These are phyloP conservation scores for Poicephalus meyeri DNA, from an alignment of 2,113 vertebrate species.

Conservation along the genomic window DNA sequence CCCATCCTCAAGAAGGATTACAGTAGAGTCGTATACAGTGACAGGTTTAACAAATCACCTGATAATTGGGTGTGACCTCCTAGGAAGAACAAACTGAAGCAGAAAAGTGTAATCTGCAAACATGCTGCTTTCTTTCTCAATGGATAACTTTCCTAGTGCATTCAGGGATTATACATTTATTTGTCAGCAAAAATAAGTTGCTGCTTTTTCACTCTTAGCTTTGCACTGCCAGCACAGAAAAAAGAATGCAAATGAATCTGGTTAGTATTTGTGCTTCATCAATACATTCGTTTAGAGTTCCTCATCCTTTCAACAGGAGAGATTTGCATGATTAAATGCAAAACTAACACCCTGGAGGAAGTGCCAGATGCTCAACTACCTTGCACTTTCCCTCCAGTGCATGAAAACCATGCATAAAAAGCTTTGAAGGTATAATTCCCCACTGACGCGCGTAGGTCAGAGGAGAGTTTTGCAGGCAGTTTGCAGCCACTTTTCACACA, in stretches of 20 bases:
- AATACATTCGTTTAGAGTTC: not conserved
- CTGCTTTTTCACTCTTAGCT: not conserved
- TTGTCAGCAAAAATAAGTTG: not conserved
- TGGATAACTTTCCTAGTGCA: not conserved
- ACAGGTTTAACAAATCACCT: constrained; percentile 45
- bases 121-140: not conserved
- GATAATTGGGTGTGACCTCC: constrained; percentile 4
- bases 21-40: constrained; percentile 8
- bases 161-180: not conserved
- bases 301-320: not conserved
- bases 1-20: not conserved
- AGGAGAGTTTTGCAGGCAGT: constrained; percentile 1
- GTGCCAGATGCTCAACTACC: not conserved
- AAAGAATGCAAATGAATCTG: not conserved
- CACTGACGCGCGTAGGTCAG: not conserved
- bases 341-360: not conserved
- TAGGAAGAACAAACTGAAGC: constrained; percentile 2
- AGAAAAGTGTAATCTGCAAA: constrained; percentile 19
- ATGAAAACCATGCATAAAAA: not conserved
- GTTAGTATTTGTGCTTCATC: not conserved
- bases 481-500: constrained; percentile 5
- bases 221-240: not conserved
- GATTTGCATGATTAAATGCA: not conserved
- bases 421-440: not conserved
- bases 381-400: not conserved